phyloP scores from a whole-genome alignment of 2,113 vertebrate species.

The Ploceus nigricollis region DNA sequence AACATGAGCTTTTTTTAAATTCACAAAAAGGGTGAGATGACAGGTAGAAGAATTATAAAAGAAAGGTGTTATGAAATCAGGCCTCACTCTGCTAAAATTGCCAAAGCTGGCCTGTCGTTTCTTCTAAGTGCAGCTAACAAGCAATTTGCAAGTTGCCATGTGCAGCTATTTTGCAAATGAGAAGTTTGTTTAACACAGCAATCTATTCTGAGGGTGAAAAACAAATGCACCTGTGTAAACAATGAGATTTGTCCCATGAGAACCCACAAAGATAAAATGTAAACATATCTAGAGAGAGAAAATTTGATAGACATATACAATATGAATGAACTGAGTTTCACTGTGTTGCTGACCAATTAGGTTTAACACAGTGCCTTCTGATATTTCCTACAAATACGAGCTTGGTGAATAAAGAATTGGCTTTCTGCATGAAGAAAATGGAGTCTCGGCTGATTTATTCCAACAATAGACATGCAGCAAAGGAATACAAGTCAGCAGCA shows the following conservation, averaged over 20 bases:
- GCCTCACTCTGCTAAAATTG: background rate
- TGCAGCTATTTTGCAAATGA: background rate
- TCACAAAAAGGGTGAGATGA: too few relatives aligned
- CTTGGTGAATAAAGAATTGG: background rate
- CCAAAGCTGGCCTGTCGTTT: background rate
- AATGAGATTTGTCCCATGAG: background rate
- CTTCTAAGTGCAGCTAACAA: background rate
- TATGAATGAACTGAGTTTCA: background rate
- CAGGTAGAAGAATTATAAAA: background rate
- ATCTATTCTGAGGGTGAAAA: background rate
- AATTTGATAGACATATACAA: background rate
- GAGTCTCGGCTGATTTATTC: background rate
- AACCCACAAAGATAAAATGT: background rate
- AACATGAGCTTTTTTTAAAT: too few relatives aligned
- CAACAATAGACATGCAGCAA: background rate
- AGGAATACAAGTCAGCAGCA: constrained; percentile 31
- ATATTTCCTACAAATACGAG: background rate
- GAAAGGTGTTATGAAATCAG: background rate
- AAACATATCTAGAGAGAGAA: background rate
- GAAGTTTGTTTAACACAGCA: background rate
- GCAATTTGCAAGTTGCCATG: background rate
- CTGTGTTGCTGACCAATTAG: background rate
- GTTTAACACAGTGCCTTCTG: background rate
- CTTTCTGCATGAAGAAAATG: background rate
- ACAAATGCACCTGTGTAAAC: background rate